phyloP scores from a whole-genome alignment of 2,113 vertebrate genomes.

The Odontesthes bonariensis region DNA sequence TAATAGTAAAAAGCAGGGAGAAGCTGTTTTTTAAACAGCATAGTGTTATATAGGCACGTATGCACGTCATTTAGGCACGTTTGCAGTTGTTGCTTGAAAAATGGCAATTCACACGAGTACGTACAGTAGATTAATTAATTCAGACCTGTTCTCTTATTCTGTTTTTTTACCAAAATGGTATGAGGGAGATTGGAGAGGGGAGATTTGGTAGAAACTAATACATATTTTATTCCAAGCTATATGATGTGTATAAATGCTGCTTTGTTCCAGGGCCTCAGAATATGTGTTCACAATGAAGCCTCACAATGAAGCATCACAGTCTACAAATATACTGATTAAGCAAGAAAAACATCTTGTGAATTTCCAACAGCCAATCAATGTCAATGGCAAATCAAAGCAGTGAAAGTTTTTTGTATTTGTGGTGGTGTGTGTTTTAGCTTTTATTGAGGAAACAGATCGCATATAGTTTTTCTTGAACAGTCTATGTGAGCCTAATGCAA shows the following conservation, averaged over 20 bases:
- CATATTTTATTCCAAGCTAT: constrained; percentile 83
- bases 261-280: constrained; percentile 61
- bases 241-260: constrained; percentile 66
- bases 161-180: constrained; percentile 75
- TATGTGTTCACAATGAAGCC: constrained; percentile 64
- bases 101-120: constrained; percentile 47
- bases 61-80: constrained; percentile 27
- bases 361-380: constrained; percentile 59
- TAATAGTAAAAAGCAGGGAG: constrained; percentile 66
- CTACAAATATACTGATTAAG: constrained; percentile 59
- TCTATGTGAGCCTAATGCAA: constrained; percentile 38
- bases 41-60: constrained; percentile 20
- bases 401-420: neutral
- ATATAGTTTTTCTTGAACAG: constrained; percentile 48
- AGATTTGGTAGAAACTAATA: constrained; percentile 76
- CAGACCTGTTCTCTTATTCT: constrained; percentile 62
- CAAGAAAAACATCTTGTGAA: constrained; percentile 65
- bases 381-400: constrained; percentile 30
- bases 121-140: constrained; percentile 53
- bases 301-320: constrained; percentile 31
- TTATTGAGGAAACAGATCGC: constrained; percentile 16
- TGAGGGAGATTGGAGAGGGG: constrained; percentile 61
- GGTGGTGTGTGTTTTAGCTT: constrained; percentile 6
- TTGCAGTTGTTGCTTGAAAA: constrained; percentile 34
- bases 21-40: constrained; percentile 71